phyloP scores from a whole-genome alignment of 1,140 invertebrate genomes.

The Drosophila arizonae region DNA sequence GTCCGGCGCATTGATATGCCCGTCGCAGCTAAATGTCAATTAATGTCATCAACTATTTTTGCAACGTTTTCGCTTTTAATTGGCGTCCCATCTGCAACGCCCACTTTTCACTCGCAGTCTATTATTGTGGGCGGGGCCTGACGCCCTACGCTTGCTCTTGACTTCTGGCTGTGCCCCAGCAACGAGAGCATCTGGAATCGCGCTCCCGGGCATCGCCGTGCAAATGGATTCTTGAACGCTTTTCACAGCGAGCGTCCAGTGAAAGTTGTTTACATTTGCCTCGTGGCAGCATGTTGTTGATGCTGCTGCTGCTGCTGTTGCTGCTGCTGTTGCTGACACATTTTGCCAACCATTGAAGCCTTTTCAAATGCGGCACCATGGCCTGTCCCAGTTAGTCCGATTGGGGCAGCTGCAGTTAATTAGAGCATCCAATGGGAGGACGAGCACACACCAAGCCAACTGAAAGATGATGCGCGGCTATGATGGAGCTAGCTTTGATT shows the following conservation, averaged over 20 bases:
- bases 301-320: conserved; percentile 43
- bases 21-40: conserved; percentile 80
- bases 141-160: conserved; percentile 56
- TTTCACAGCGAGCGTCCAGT: conserved; percentile 40
- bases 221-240: conserved; percentile 33
- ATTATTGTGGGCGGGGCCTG: conserved; percentile 36
- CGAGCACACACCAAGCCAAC: conserved; percentile 59
- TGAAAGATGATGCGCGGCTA: background rate
- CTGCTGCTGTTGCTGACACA: conserved; percentile 58
- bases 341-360: conserved; percentile 50
- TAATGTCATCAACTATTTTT: conserved; percentile 79
- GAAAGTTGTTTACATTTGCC: conserved; percentile 72
- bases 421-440: conserved; percentile 59
- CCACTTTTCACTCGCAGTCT: conserved; percentile 47
- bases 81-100: conserved; percentile 55
- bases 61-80: conserved; percentile 78
- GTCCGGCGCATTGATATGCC: conserved; percentile 76
- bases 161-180: conserved; percentile 46
- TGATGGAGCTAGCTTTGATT: conserved; percentile 13
- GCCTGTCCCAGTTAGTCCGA: conserved; percentile 43
- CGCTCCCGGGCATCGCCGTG: conserved; percentile 5
- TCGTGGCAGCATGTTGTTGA: conserved; percentile 23
- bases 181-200: conserved; percentile 6
- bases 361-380: conserved; percentile 49
- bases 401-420: conserved; percentile 52